phyloP scores from a whole-genome alignment of 2,888 invertebrate species.

The Drosophila limbata region DNA sequence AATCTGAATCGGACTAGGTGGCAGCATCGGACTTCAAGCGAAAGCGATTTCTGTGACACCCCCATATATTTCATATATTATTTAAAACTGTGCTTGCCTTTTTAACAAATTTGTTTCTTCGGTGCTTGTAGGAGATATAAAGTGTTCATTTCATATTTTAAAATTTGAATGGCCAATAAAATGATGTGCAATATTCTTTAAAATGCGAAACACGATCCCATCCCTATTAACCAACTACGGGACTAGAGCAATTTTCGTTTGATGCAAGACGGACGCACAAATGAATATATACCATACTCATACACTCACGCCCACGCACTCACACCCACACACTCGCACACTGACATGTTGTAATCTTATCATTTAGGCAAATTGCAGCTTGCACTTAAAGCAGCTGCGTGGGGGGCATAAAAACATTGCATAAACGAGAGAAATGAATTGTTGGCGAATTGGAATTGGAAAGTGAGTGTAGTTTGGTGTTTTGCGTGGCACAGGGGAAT shows the following conservation, averaged over 20 bases:
- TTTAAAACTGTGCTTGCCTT: too few species aligned
- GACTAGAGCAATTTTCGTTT: slow-evolving; percentile 7
- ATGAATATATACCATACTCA: background rate
- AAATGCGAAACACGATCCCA: background rate
- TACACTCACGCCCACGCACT: background rate
- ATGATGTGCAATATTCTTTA: background rate
- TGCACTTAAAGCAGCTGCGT: slow-evolving; percentile 54
- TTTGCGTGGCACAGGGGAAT: background rate
- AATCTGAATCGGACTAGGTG: too few species aligned
- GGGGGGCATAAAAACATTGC: slow-evolving; percentile 12
- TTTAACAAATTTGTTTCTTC: too few species aligned
- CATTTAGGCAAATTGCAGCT: slow-evolving; percentile 61
- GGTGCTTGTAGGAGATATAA: too few species aligned
- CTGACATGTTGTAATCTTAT: slow-evolving; percentile 43
- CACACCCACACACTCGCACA: background rate
- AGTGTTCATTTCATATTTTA: too few species aligned
- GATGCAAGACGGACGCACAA: background rate
- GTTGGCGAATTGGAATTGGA: slow-evolving; percentile 10
- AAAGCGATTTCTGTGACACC: too few species aligned
- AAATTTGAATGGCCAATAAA: background rate
- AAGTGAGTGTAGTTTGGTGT: background rate
- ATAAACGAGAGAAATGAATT: slow-evolving; percentile 31
- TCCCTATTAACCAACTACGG: background rate
- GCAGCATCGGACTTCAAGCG: too few species aligned
- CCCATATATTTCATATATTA: too few species aligned